A percentile compares a stretch with the other conserved stretches of the same genome.
Conservation (phyloP, 2,888 invertebrate species). For the Aspidapion aeneum region DNA sequence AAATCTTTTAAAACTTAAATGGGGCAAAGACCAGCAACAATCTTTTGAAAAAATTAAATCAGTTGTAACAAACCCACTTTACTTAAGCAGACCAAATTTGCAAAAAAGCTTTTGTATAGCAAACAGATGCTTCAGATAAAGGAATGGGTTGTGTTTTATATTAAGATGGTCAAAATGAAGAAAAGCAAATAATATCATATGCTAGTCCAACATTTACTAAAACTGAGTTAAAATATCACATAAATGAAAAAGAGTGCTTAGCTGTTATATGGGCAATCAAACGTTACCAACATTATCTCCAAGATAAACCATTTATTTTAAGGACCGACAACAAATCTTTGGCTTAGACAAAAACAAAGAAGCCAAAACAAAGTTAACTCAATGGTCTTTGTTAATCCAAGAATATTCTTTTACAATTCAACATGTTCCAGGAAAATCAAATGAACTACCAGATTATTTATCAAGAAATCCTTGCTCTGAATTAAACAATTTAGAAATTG, state of each 20-base stretch:
- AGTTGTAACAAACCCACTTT: not conserved
- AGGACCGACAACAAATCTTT: conserved; percentile 7
- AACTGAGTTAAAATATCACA: not conserved
- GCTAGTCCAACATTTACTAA: not conserved
- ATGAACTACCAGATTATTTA: conserved; percentile 22
- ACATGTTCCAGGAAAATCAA: conserved; percentile 20
- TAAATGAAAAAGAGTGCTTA: conserved; percentile 10
- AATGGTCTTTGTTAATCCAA: conserved; percentile 21
- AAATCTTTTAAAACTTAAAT: not conserved
- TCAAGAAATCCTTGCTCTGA: conserved; percentile 5
- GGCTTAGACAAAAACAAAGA: conserved; percentile 16
- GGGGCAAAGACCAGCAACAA: not conserved
- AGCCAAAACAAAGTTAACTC: conserved; percentile 13
- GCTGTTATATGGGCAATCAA: conserved; percentile 3
- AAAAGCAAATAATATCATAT: not conserved
- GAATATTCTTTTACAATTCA: too few species aligned
- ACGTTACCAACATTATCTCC: not conserved
- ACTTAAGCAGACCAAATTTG: not conserved
- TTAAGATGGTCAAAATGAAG: not conserved
- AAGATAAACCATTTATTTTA: conserved; percentile 2
- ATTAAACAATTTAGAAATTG: too few species aligned
- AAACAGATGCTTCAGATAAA: conserved; percentile 3
- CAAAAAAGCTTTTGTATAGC: not conserved
- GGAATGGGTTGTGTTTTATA: conserved; percentile 6
- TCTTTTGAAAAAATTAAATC: not conserved